Evolutionary conservation across 2,113 vertebrate species (phyloP), one percentile per base, ranked within the genome.

Genomic region (Limnothrissa miodon): DNA sequence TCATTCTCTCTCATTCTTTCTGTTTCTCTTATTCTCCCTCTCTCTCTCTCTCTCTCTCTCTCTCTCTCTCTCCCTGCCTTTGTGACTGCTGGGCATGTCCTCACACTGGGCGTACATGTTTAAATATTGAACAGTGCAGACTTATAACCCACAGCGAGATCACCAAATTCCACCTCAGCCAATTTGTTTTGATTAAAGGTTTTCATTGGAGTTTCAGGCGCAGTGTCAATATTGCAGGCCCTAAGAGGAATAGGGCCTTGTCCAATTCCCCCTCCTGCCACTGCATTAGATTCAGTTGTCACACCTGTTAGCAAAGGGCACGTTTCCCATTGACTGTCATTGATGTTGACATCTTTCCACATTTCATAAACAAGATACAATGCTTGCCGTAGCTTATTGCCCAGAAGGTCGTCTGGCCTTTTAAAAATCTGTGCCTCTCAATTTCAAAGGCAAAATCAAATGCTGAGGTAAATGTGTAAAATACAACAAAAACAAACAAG

Each of bases 51-150:
- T 66, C 59, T 66, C 59, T 66, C 59, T 66, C 59, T 9, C 10
- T 0, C 59, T 6, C 59, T 10, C n/a, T 56, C 53, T 39, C 29
- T 39, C 66, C 53, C 66, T 59, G 45, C 21, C 45, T 8, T 6
- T n/a, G 2, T 59, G n/a, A 45, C 45, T 39, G 51, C 56, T 36
- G 44, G n/a, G 79, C 80, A 9, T 78, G 8, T 78, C 78, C 45
- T 39, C 81, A 83, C 89, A 86, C 83, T 78, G 78, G 78, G n/a
- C 81, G 25, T 82, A 66, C 10, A 66, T 85, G 78, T 88, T 93
- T 81, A 91, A 93, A 90, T 89, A 91, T 91, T 85, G 29, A 90
- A 83, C 45, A 82, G n/a, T 23, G 45, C 79, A 84, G 66, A 87
- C 83, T 80, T 86, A 87, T 79, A 81, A 36, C 88, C 81, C 1